phyloP scores from a whole-genome alignment of 2,797 vertebrate genomes.

The Poeciliopsis paucimaculata region DNA sequence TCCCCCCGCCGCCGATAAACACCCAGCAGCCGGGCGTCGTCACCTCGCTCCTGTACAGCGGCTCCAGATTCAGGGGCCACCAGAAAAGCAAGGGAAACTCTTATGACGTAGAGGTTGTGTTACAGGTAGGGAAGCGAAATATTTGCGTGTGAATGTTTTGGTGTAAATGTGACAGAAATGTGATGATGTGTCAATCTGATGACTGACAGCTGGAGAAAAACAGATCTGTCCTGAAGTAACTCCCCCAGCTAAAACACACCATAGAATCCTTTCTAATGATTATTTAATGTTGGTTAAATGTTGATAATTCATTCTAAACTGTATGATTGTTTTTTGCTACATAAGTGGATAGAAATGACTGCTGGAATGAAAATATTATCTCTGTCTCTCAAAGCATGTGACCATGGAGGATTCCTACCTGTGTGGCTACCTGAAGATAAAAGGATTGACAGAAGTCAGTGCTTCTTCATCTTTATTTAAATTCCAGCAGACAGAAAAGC shows the following conservation, averaged over 20 bases:
- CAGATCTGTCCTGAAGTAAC: slow-evolving; percentile 31
- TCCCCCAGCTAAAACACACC: slow-evolving; percentile 3
- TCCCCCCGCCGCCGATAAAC: slow-evolving; percentile 97
- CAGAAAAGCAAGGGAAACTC: slow-evolving; percentile 99
- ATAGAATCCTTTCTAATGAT: no score
- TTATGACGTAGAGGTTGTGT: slow-evolving; percentile 97
- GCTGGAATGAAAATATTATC: not conserved
- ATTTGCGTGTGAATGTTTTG: slow-evolving; percentile 15
- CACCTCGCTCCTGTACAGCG: slow-evolving; percentile 96
- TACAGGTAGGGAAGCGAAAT: slow-evolving; percentile 85
- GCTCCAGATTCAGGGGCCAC: slow-evolving; percentile 95
- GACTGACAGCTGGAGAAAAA: slow-evolving; percentile 69
- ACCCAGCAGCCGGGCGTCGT: slow-evolving; percentile 95
- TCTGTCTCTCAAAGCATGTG: slow-evolving; percentile 84
- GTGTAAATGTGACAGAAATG: slow-evolving; percentile 52
- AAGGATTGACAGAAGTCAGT: slow-evolving; percentile 98
- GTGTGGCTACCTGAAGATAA: slow-evolving; percentile 98
- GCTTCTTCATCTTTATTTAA: not conserved
- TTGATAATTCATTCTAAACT: not conserved
- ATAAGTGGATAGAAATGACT: not conserved
- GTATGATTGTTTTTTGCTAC: not conserved
- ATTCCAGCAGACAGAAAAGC: not conserved
- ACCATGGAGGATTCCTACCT: slow-evolving; percentile 97
- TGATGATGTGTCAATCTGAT: slow-evolving; percentile 71
- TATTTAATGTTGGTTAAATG: not conserved